phyloP scores from a whole-genome alignment of 2,888 invertebrate species.

The Mechanitis mazaeus region DNA sequence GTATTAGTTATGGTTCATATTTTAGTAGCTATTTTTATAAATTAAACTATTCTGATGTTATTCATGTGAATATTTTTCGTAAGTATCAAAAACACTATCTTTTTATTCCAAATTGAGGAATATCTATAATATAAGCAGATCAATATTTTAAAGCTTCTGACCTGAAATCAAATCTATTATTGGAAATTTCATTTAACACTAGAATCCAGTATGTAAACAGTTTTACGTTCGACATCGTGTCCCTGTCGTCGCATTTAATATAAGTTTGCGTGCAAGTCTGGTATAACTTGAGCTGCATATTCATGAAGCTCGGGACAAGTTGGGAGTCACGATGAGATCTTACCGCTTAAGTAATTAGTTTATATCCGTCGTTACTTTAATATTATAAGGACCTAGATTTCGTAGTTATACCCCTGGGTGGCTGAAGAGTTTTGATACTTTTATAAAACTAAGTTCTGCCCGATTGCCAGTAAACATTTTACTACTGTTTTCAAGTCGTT shows the following conservation, averaged over 20 bases:
- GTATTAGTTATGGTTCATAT: conserved; percentile 26
- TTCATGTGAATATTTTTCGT: too few species aligned
- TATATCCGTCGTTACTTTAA: conserved; percentile 19
- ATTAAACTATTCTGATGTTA: too few species aligned
- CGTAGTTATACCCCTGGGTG: neutral
- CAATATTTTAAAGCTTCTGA: too few species aligned
- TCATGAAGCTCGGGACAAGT: conserved; percentile 36
- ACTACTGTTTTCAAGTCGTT: neutral
- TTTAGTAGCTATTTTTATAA: conserved; percentile 15
- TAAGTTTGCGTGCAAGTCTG: conserved; percentile 35
- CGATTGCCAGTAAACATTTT: neutral
- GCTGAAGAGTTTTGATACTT: too few species aligned
- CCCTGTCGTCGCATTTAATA: conserved; percentile 33
- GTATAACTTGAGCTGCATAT: conserved; percentile 37
- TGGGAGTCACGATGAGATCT: conserved; percentile 30
- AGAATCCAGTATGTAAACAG: conserved; percentile 19
- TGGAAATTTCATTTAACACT: conserved; percentile 11
- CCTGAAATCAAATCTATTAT: neutral
- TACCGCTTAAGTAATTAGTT: conserved; percentile 34
- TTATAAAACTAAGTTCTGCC: too few species aligned
- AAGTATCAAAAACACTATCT: too few species aligned
- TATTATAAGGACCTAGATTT: neutral
- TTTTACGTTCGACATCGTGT: conserved; percentile 25
- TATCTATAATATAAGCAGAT: too few species aligned
- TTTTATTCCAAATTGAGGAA: too few species aligned